Conservation (phyloP, 1,140 invertebrate species). For the Drosophila albomicans region DNA sequence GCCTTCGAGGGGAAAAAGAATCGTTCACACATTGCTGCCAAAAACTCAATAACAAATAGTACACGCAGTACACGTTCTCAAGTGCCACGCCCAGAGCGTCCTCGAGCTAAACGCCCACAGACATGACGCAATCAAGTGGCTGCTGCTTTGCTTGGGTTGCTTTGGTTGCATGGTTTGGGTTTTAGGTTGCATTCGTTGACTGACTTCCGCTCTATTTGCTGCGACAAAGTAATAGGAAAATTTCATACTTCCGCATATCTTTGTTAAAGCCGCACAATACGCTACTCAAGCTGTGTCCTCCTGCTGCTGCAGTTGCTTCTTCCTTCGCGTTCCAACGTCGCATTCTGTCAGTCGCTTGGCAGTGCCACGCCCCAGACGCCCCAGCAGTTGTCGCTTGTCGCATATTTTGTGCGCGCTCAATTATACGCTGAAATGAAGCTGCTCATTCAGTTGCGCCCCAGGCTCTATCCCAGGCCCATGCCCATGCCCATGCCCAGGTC, state of each 20-base stretch:
- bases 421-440: slow-evolving; percentile 83
- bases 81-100: background rate
- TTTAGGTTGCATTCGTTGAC: slow-evolving; percentile 68
- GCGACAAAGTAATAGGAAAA: slow-evolving; percentile 80
- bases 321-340: background rate
- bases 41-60: slow-evolving; percentile 18
- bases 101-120: slow-evolving; percentile 31
- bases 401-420: slow-evolving; percentile 78
- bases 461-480: slow-evolving; percentile 14
- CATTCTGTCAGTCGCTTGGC: background rate
- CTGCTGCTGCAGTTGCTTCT: too few species aligned
- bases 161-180: background rate
- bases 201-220: slow-evolving; percentile 81
- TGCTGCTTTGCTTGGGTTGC: slow-evolving; percentile 31
- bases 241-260: slow-evolving; percentile 81
- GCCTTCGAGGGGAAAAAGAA: background rate
- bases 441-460: slow-evolving; percentile 67
- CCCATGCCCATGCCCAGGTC: background rate
- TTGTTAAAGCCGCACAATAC: slow-evolving; percentile 49
- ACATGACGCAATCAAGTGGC: slow-evolving; percentile 70
- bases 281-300: slow-evolving; percentile 24
- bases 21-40: slow-evolving; percentile 7
- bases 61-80: slow-evolving; percentile 1
- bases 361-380: slow-evolving; percentile 60
- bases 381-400: slow-evolving; percentile 66